These are phyloP conservation scores for Eurystomus gularis DNA, from an alignment of 2,113 vertebrate genomes.

Conservation along the genomic window DNA sequence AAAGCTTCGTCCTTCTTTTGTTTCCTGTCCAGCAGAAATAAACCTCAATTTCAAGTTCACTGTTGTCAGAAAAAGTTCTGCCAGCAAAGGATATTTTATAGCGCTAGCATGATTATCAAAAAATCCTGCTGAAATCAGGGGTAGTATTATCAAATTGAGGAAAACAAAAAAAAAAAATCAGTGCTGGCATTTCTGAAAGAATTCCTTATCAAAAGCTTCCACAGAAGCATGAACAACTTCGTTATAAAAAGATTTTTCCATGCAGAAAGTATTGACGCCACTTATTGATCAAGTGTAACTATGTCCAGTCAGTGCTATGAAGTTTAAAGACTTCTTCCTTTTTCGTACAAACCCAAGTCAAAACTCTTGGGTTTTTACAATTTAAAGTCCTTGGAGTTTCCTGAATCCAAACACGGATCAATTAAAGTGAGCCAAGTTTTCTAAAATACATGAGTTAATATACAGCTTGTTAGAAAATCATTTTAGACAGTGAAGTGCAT, in stretches of 20 bases:
- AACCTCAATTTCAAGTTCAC: background rate
- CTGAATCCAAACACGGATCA: background rate
- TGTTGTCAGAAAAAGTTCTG: background rate
- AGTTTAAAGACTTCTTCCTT: background rate
- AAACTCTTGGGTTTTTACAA: background rate
- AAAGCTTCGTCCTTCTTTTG: background rate
- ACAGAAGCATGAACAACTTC: background rate
- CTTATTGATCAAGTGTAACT: background rate
- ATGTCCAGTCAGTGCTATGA: background rate
- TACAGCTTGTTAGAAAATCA: background rate
- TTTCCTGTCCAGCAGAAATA: background rate
- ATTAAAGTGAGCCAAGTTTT: background rate
- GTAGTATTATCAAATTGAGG: background rate
- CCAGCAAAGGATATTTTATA: background rate
- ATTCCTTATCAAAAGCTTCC: background rate
- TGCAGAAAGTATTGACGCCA: background rate
- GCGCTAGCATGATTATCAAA: background rate
- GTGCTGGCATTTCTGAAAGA: background rate
- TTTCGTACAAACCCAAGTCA: background rate
- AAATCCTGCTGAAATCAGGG: background rate
- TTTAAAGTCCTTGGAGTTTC: background rate
- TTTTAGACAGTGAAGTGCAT: background rate
- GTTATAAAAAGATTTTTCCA: background rate
- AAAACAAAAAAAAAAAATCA: background rate
- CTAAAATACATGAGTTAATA: background rate